Percentiles rank a stretch among this genome's conserved stretches.
phyloP scores from a whole-genome alignment of 2,113 vertebrate genomes.

The Cavia porcellus region DNA sequence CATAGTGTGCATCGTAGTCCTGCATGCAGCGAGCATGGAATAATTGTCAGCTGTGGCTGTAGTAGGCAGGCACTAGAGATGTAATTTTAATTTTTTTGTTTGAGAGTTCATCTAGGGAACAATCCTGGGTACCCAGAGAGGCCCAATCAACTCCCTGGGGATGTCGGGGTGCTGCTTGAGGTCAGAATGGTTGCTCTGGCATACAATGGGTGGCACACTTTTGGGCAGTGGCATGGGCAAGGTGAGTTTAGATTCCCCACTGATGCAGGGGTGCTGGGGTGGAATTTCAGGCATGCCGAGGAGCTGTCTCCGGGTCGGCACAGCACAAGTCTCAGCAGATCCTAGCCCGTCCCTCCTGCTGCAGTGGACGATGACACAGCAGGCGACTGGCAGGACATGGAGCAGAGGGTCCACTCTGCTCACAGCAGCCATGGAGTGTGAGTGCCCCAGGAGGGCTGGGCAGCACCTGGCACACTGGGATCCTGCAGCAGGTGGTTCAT shows the following conservation, averaged over 20 bases:
- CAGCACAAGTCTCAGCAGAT: neutral
- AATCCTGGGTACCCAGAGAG: neutral
- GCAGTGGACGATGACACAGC: neutral
- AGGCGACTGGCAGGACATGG: neutral
- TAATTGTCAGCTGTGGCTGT: neutral
- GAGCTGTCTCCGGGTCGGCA: neutral
- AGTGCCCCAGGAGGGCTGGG: neutral
- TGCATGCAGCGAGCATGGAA: neutral
- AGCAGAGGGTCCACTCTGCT: neutral
- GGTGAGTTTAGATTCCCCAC: neutral
- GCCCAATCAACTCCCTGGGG: neutral
- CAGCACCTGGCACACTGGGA: neutral
- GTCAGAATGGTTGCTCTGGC: neutral
- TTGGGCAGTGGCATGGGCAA: neutral
- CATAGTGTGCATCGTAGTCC: neutral
- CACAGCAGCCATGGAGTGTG: neutral
- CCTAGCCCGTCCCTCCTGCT: neutral
- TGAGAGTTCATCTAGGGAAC: neutral
- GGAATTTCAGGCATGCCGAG: neutral
- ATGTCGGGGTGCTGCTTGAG: rapidly evolving
- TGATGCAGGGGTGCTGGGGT: neutral
- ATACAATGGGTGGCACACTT: neutral
- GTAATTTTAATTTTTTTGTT: neutral
- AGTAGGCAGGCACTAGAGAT: neutral
- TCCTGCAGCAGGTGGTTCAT: no score